phyloP scores from a whole-genome alignment of 2,888 invertebrate genomes.

The Bimastos eiseni region DNA sequence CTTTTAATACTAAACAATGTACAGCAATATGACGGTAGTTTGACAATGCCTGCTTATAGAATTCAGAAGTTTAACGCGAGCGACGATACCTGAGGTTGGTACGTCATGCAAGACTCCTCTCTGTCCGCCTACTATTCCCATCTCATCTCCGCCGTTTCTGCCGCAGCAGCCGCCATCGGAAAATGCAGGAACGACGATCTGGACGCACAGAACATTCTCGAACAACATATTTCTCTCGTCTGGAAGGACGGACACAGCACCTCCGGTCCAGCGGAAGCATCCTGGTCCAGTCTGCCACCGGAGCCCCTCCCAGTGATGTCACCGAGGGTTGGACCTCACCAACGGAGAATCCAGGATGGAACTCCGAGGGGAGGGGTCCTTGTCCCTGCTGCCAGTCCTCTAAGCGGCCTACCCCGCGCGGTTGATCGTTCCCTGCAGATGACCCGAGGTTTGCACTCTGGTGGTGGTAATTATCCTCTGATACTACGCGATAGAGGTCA shows the following conservation, averaged over 20 bases:
- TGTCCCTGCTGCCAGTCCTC: background rate
- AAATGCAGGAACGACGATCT: background rate
- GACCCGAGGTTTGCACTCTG: background rate
- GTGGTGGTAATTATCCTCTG: background rate
- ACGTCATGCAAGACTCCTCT: background rate
- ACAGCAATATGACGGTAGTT: no score
- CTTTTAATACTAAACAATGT: no score
- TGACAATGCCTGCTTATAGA: no score
- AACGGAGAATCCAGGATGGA: background rate
- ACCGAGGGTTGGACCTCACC: background rate
- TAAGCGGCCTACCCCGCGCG: background rate
- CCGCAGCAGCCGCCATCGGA: background rate
- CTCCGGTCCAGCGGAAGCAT: background rate
- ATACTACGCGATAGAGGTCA: background rate
- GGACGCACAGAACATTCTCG: constrained; percentile 17
- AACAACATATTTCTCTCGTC: constrained; percentile 7
- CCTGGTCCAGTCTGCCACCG: background rate
- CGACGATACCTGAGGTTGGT: background rate
- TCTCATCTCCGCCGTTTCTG: background rate
- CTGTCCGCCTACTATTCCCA: background rate
- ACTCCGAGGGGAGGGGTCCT: background rate
- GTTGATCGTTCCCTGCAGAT: background rate
- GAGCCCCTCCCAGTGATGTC: background rate
- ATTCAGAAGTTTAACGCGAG: background rate
- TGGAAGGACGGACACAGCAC: background rate